Evolutionary conservation across 2,888 invertebrate species (phyloP), one percentile per base, ranked within the genome.

Genomic region (Eucera pruinosa): DNA sequence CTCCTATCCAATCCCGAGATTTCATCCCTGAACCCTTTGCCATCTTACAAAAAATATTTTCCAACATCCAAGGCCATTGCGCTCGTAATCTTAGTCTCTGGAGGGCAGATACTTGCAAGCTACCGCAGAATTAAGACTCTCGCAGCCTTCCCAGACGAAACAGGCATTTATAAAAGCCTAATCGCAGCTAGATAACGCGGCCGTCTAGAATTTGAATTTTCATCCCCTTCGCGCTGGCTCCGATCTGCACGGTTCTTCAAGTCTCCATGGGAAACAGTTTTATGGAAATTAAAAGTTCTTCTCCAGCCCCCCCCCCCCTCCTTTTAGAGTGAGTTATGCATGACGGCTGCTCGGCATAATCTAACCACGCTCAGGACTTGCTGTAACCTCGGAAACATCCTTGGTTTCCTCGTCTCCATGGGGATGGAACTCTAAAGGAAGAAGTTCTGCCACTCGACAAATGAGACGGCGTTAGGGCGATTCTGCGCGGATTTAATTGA

Each of bases 281-380:
- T 88, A 88, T 90, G 90, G 85, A 89, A 90, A 90, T 89, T 89
- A 90, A 89, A 89, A 87, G 86, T 89, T 88, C 82, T 86, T 79
- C 78, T 76, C 55, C 58, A n/a, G n/a, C n/a, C n/a, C n/a, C n/a
- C n/a, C n/a, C n/a, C n/a, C n/a, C n/a, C n/a, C n/a, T n/a, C n/a
- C n/a, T n/a, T n/a, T n/a, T n/a, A n/a, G 74, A 72, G 74, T 85
- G 86, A 89, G 85, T 88, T 88, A 88, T 87, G 85, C 76, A 50
- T 71, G 36, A 23, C 55, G 33, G 41, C 62, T 52, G 60, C 60
- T 57, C 58, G 36, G 64, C 57, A 77, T 73, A 79, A 84, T 84
- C 70, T 41, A 47, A n/a, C n/a, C n/a, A 58, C 45, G 55, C 45
- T 67, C 36, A 9, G 30, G 25, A 15, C 27, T 60, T 27, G 13